Conservation (phyloP, 2,797 vertebrate genomes). For the Ceyx erithaca region DNA sequence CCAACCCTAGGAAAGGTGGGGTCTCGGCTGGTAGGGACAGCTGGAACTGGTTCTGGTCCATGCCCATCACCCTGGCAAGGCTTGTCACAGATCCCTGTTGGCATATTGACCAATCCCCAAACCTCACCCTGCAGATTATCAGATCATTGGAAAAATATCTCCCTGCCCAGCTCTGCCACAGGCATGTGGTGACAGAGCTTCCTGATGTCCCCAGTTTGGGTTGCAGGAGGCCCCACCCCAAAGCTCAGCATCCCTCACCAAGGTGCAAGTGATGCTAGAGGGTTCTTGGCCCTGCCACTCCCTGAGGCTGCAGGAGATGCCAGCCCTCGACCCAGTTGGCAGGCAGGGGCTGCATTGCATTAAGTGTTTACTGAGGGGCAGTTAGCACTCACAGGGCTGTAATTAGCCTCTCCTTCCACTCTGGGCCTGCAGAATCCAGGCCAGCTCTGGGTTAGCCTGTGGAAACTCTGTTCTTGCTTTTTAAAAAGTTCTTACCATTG, state of each 20-base stretch:
- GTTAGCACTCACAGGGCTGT: neutral
- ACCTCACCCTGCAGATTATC: neutral
- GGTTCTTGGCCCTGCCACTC: neutral
- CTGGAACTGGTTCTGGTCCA: neutral
- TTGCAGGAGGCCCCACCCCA: neutral
- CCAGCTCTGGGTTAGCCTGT: neutral
- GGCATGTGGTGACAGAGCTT: accelerated
- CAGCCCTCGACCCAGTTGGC: constrained; percentile 16
- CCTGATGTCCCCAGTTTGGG: accelerated
- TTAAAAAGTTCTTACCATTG: neutral
- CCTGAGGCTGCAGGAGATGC: neutral
- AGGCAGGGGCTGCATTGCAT: neutral
- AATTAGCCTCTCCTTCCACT: constrained; percentile 19
- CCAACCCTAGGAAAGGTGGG: neutral
- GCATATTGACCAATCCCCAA: neutral
- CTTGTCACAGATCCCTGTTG: neutral
- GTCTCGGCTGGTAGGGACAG: neutral
- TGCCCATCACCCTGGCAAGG: too few relatives aligned
- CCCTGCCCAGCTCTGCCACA: neutral
- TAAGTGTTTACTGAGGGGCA: neutral
- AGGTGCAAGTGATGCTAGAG: neutral
- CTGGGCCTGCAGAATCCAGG: neutral
- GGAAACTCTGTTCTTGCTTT: neutral
- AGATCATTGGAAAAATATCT: neutral
- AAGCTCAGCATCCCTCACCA: neutral